A percentile compares a stretch with the other conserved stretches of the same genome.
phyloP scores from a whole-genome alignment of 2,888 invertebrate genomes.

The Drosophila infuscata region DNA sequence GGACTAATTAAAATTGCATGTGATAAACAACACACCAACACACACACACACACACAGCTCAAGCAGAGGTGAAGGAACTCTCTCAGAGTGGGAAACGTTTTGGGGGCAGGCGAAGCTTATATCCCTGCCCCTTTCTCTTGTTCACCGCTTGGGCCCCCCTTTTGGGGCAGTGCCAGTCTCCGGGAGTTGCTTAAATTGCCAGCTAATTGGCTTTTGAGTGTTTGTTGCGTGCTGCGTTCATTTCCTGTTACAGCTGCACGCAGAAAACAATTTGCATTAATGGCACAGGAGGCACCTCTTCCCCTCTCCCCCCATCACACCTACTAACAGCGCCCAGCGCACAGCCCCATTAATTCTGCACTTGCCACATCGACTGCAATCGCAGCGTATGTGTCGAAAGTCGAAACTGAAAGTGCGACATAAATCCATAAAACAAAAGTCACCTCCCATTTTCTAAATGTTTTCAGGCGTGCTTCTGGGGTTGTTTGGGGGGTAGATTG shows the following conservation, averaged over 20 bases:
- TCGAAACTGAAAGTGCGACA: conserved; percentile 63
- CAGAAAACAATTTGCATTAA: conserved; percentile 70
- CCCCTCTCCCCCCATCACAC: not conserved
- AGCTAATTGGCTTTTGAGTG: conserved; percentile 63
- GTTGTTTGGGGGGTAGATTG: not conserved
- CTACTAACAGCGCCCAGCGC: not conserved
- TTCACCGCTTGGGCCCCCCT: not conserved
- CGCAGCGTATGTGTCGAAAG: conserved; percentile 47
- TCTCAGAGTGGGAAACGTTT: conserved; percentile 18
- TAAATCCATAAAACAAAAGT: conserved; percentile 49
- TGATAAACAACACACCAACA: conserved; percentile 35
- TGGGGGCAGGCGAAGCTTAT: not conserved
- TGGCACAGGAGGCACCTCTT: conserved; percentile 23
- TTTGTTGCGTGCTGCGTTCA: conserved; percentile 64
- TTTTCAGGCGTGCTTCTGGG: conserved; percentile 16
- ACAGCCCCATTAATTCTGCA: conserved; percentile 15
- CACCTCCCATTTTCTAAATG: conserved; percentile 14
- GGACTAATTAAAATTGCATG: conserved; percentile 66
- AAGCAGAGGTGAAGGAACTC: conserved; percentile 21
- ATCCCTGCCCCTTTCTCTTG: not conserved
- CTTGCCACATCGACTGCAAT: conserved; percentile 18
- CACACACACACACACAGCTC: conserved; percentile 13
- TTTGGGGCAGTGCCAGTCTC: conserved; percentile 10
- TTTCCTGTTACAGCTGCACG: conserved; percentile 64
- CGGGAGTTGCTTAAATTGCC: conserved; percentile 53